A percentile compares a stretch with the other conserved stretches of the same genome.
These are phyloP conservation scores for Nestor notabilis DNA, from an alignment of 2,113 vertebrate species.

Conservation along the genomic window DNA sequence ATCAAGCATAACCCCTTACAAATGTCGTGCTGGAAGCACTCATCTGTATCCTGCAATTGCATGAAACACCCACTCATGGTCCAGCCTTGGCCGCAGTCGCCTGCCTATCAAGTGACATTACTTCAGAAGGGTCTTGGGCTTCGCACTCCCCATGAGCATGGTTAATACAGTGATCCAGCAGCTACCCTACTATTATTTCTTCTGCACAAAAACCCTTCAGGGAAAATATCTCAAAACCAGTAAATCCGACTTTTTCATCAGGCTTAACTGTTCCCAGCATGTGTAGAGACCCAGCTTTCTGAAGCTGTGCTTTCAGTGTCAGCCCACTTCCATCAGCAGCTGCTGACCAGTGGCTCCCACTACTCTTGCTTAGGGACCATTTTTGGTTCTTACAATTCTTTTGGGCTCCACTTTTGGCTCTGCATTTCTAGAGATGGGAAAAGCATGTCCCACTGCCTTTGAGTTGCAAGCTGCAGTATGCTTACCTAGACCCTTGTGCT, in stretches of 20 bases:
- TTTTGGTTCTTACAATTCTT: not conserved
- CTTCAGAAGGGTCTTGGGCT: not conserved
- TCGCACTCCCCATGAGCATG: not conserved
- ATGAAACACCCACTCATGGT: not conserved
- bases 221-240: not conserved
- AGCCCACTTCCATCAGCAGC: not conserved
- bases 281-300: not conserved
- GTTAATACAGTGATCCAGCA: not conserved
- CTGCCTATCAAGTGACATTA: not conserved
- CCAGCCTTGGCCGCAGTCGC: not conserved
- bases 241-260: not conserved
- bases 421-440: not conserved
- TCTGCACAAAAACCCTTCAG: not conserved
- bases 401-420: not conserved
- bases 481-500: not conserved
- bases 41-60: not conserved
- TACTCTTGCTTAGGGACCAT: not conserved
- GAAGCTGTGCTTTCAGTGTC: not conserved
- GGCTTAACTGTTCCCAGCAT: not conserved
- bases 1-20: not conserved
- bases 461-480: not conserved
- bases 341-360: not conserved
- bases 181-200: not conserved
- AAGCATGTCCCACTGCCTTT: not conserved
- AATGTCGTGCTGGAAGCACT: not conserved